Conservation (phyloP, 2,888 invertebrate genomes). For the Tetrapedia diversipes region DNA sequence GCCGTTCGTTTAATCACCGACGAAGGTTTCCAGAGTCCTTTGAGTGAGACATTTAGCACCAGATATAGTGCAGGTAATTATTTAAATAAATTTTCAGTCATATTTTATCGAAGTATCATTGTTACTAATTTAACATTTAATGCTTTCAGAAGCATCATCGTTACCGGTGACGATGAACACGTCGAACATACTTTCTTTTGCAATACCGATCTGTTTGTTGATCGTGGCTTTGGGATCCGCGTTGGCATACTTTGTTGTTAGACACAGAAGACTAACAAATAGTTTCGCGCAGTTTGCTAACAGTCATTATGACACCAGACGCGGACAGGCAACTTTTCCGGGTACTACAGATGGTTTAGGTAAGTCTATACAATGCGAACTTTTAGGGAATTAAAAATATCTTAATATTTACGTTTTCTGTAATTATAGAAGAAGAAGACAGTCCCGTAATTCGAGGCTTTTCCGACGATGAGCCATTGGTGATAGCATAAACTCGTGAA, state of each 20-base stretch:
- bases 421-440: slow-evolving; percentile 89
- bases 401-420: slow-evolving; percentile 6
- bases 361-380: no score
- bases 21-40: slow-evolving; percentile 86
- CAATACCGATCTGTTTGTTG: slow-evolving; percentile 85
- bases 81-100: not conserved
- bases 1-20: slow-evolving; percentile 86
- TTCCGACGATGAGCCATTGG: slow-evolving; percentile 96
- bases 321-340: slow-evolving; percentile 93
- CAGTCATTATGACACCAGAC: slow-evolving; percentile 93
- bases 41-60: slow-evolving; percentile 85
- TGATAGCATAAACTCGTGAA: slow-evolving; percentile 88
- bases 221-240: slow-evolving; percentile 85
- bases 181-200: slow-evolving; percentile 83
- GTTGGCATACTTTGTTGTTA: slow-evolving; percentile 86
- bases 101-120: slow-evolving; percentile 7
- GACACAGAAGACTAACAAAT: slow-evolving; percentile 89
- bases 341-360: slow-evolving; percentile 87
- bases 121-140: not conserved
- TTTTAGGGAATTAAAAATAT: not conserved
- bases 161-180: slow-evolving; percentile 74
- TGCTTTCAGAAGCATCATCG: slow-evolving; percentile 22
- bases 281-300: slow-evolving; percentile 92
- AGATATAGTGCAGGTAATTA: slow-evolving; percentile 77
- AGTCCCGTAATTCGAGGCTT: slow-evolving; percentile 95